Percentiles rank a stretch among this genome's conserved stretches.
Evolutionary conservation across 2,797 vertebrate species (phyloP).

Genomic region (Peromyscus attwateri): DNA sequence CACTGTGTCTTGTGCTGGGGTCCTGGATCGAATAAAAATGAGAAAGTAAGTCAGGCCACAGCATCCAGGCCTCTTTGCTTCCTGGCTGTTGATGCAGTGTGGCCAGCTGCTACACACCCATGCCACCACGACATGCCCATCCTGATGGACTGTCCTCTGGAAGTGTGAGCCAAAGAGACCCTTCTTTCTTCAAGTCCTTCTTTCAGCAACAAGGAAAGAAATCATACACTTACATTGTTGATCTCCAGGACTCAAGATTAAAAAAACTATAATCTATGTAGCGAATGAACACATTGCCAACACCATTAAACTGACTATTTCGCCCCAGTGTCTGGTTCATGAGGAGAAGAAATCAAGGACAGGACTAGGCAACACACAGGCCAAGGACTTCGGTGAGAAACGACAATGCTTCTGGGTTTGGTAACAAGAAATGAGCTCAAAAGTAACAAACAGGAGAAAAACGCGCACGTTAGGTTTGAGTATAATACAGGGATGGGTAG

Average conservation of each 20-base stretch:
- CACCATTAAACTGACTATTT: neutral
- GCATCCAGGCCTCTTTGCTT: fast-evolving
- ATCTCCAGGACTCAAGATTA: neutral
- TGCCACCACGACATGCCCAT: neutral
- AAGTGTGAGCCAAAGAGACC: neutral
- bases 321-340: neutral
- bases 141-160: neutral
- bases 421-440: neutral
- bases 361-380: neutral
- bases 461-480: neutral
- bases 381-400: neutral
- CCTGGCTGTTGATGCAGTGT: neutral
- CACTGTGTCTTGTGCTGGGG: neutral
- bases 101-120: neutral
- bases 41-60: neutral
- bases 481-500: neutral
- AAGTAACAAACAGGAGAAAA: neutral
- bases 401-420: neutral
- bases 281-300: neutral
- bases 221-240: neutral
- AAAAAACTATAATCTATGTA: neutral
- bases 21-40: neutral
- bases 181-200: neutral
- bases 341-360: neutral
- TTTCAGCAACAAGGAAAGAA: neutral